These are phyloP conservation scores for Drosophila sordidula DNA, from an alignment of 2,888 invertebrate genomes.

Conservation along the genomic window DNA sequence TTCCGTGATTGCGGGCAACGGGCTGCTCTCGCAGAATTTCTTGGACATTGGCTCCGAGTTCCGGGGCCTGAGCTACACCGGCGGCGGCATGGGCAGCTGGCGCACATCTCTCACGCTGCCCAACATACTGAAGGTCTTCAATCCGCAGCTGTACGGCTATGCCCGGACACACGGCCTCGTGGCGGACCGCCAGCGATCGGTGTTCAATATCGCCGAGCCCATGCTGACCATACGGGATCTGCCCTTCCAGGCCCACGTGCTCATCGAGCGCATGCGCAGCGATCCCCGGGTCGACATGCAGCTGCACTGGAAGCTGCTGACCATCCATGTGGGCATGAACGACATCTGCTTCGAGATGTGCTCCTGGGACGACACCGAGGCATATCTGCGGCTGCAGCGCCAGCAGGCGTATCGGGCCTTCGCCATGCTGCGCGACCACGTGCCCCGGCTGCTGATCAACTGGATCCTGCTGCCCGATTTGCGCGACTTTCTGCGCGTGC, in stretches of 20 bases:
- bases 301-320: constrained; percentile 88
- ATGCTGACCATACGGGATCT: constrained; percentile 87
- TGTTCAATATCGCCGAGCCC: constrained; percentile 87
- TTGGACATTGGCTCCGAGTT: constrained; percentile 84
- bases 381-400: constrained; percentile 83
- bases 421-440: constrained; percentile 86
- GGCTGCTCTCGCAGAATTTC: constrained; percentile 79
- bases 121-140: constrained; percentile 88
- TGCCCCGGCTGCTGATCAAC: constrained; percentile 87
- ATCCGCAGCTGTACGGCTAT: constrained; percentile 88
- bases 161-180: constrained; percentile 77
- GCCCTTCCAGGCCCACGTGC: constrained; percentile 86
- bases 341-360: constrained; percentile 87
- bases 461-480: constrained; percentile 84
- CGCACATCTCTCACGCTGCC: constrained; percentile 86
- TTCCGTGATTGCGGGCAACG: constrained; percentile 87
- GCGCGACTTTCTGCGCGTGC: constrained; percentile 85
- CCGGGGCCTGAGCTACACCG: constrained; percentile 85
- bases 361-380: constrained; percentile 83
- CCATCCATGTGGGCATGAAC: constrained; percentile 87
- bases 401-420: constrained; percentile 46
- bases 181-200: constrained; percentile 84
- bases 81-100: constrained; percentile 86
- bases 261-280: constrained; percentile 86
- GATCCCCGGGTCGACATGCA: constrained; percentile 86